Conservation (phyloP, 2,888 invertebrate species). For the Agriopis aurantiaria region DNA sequence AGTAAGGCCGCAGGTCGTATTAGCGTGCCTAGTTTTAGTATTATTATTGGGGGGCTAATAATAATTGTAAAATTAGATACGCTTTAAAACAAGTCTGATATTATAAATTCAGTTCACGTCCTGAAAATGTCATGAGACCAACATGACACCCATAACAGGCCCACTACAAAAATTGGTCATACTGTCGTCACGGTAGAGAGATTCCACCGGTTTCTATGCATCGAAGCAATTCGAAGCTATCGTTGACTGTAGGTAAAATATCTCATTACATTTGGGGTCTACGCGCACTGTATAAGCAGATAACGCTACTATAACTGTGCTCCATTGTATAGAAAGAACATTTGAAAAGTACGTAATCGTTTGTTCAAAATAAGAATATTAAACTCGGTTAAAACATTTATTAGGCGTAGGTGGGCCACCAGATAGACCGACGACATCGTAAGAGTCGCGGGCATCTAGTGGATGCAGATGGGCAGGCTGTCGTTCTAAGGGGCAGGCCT, state of each 20-base stretch:
- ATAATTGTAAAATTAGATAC: background rate
- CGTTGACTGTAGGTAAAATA: constrained; percentile 26
- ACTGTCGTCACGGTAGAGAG: constrained; percentile 21
- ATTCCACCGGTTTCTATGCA: constrained; percentile 33
- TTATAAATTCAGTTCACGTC: constrained; percentile 2
- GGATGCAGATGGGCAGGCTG: no score
- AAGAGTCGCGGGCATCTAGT: no score
- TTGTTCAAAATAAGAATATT: background rate
- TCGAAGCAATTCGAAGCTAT: constrained; percentile 15
- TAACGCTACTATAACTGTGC: background rate
- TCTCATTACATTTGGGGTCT: constrained; percentile 22
- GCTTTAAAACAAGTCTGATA: background rate
- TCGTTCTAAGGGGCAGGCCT: no score
- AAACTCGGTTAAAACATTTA: no score
- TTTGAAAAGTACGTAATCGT: background rate
- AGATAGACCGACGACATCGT: no score
- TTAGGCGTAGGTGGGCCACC: no score
- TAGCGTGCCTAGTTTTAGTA: no score
- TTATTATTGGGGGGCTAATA: no score
- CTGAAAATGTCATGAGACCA: constrained; percentile 16
- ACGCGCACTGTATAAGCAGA: background rate
- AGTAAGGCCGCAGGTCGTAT: no score
- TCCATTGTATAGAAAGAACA: background rate
- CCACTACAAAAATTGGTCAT: constrained; percentile 14
- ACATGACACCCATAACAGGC: constrained; percentile 5